Conservation (phyloP, 2,888 invertebrate genomes). For the Stenchaetothrips biformis region DNA sequence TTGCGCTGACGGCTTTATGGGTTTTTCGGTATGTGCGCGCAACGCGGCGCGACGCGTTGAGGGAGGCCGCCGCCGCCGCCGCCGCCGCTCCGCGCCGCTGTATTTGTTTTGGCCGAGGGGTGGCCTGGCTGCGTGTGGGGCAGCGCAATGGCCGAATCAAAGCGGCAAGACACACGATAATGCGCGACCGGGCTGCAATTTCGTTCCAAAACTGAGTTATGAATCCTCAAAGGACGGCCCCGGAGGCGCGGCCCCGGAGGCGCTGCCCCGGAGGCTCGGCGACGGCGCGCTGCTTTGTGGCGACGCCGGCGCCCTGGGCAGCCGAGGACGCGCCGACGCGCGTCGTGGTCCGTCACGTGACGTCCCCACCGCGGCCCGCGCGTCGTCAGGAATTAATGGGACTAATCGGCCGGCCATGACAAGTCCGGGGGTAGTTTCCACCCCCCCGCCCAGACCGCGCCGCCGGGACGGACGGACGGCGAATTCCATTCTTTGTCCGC, state of each 20-base stretch:
- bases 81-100: neutral
- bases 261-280: too few relatives aligned
- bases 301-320: too few relatives aligned
- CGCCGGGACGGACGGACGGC: neutral
- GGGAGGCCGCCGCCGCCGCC: neutral
- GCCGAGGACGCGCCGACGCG: too few relatives aligned
- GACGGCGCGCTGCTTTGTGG: too few relatives aligned
- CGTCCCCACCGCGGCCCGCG: neutral
- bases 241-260: too few relatives aligned
- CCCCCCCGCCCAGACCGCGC: neutral
- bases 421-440: neutral
- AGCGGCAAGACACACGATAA: too few relatives aligned
- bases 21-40: neutral
- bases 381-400: neutral
- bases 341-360: too few relatives aligned
- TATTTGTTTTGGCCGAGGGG: neutral
- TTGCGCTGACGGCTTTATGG: conserved; percentile 1
- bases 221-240: too few relatives aligned
- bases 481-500: conserved; percentile 20
- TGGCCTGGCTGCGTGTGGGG: too few relatives aligned
- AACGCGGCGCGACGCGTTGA: neutral
- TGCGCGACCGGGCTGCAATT: too few relatives aligned
- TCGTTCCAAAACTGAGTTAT: too few relatives aligned
- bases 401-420: conserved; percentile 5
- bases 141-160: too few relatives aligned